phyloP scores from a whole-genome alignment of 2,888 invertebrate genomes.

The Sminthurinus aureus region DNA sequence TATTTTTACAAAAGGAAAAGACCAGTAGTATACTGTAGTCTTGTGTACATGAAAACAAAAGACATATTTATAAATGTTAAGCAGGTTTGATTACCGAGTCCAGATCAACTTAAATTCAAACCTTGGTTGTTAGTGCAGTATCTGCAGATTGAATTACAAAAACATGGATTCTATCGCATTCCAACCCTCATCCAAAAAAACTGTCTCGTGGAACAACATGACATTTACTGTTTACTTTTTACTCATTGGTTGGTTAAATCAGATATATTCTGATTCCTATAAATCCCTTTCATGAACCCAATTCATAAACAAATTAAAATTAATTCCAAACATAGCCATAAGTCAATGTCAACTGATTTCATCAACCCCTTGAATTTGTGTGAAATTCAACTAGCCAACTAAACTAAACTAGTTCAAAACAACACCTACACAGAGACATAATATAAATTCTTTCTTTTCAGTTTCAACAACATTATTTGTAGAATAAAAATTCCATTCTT shows the following conservation, averaged over 20 bases:
- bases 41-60: no score
- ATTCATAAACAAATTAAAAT: slow-evolving; percentile 12
- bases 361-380: not conserved
- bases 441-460: not conserved
- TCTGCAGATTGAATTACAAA: not conserved
- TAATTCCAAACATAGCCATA: not conserved
- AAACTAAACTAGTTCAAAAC: not conserved
- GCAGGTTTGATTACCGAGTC: no score
- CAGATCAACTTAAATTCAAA: no score
- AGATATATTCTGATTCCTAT: no score
- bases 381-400: no score
- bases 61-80: no score
- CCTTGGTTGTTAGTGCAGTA: not conserved
- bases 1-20: no score
- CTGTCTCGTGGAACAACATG: not conserved
- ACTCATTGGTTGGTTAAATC: no score
- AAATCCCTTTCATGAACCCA: no score
- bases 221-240: no score
- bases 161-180: not conserved
- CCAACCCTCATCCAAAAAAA: not conserved
- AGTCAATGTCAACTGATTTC: slow-evolving; percentile 8
- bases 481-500: not conserved
- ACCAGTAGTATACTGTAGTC: no score
- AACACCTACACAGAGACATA: not conserved
- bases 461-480: not conserved